Evolutionary conservation across 2,888 invertebrate genomes (phyloP), one percentile per base, ranked within the genome.

Genomic region (Monoplex corrugatus): DNA sequence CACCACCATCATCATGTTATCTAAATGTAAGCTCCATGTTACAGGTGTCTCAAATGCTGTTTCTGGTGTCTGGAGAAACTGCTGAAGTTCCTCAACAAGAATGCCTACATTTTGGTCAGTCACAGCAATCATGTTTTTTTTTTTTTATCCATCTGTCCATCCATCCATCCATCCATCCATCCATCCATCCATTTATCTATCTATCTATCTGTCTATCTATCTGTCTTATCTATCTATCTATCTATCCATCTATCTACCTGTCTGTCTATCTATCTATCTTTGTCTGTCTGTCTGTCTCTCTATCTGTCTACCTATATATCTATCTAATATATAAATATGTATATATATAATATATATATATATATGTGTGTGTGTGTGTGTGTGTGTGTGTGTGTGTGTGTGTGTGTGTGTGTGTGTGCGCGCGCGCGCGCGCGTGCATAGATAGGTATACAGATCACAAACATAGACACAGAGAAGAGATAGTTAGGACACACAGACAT

Each of bases 51-150:
- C 50, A 95, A 95, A 88, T 96, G 96, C 90, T 96, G 95, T 90
- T 95, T 96, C 92, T 96, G 96, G 96, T 96, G 96, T 92, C 93
- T 96, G 82, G 96, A 96, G 92, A 96, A 96, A 90, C 95, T 96
- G 87, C 91, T 96, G 75, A 95, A 95, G 89, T 96, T 96, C 92
- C 92, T 96, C 88, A 96, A 96, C 93, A 96, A 96, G 91, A 96
- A 96, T 93, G 96, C 96, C 6, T 96, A 96, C 92, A 96, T 96
- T 86, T n/a, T n/a, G n/a, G n/a, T n/a, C n/a, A n/a, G n/a, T n/a
- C n/a, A n/a, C n/a, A n/a, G n/a, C n/a, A n/a, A 93, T 96, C 95
- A 95, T 96, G 91, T 50, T 19, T 50, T 19, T 35, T 19, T 50
- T 50, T 19, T 50, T 50, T 50, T 50, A 13, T 10, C 19, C 50